Evolutionary conservation across 2,797 vertebrate genomes (phyloP).

Genomic region (Falco biarmicus): DNA sequence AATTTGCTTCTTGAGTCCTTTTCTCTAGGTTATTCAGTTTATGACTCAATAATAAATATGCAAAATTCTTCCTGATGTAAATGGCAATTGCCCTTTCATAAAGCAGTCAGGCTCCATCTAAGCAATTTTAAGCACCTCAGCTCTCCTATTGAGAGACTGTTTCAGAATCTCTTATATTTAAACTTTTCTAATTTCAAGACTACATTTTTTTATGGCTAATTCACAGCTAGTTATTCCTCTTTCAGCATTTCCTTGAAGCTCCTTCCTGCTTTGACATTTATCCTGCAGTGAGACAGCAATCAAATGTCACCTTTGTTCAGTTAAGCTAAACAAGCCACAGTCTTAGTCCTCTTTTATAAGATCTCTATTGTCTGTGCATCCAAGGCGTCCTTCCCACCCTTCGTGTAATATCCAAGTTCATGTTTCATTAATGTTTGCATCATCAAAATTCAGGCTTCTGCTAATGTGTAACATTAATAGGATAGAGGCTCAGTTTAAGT

Average conservation of each 20-base stretch:
- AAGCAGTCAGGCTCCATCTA: neutral
- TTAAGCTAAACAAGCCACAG: neutral
- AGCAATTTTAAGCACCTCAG: neutral
- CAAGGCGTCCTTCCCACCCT: neutral
- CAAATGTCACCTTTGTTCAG: neutral
- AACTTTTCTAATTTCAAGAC: neutral
- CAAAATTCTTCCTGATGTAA: neutral
- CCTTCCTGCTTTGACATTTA: conserved; percentile 1
- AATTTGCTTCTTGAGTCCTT: neutral
- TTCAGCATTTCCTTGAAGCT: neutral
- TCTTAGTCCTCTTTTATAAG: neutral
- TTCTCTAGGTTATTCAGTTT: neutral
- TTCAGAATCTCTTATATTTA: neutral
- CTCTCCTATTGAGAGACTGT: neutral
- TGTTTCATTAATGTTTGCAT: conserved; percentile 51
- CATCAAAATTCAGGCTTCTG: conserved; percentile 34
- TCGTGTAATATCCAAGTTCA: neutral
- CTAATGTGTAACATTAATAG: neutral
- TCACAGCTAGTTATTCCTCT: neutral
- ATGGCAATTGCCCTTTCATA: neutral
- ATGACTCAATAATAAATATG: neutral
- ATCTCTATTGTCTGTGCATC: neutral
- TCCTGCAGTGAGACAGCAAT: neutral
- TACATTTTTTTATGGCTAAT: neutral
- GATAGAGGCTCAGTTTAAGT: neutral